A percentile compares a stretch with the other conserved stretches of the same genome.
phyloP scores from a whole-genome alignment of 2,888 invertebrate species.

The Callosobruchus maculatus region DNA sequence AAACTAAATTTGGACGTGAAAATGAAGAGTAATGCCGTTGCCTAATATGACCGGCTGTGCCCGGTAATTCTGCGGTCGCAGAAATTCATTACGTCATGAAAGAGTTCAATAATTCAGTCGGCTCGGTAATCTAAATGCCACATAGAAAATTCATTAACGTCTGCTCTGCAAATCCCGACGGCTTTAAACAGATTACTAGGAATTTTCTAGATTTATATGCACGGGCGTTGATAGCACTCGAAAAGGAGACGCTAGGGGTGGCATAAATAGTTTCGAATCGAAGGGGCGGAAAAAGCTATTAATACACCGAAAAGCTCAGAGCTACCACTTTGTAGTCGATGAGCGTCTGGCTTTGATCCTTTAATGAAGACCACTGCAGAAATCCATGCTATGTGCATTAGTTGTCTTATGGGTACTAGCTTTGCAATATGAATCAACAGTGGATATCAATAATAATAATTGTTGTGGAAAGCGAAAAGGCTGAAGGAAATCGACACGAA shows the following conservation, averaged over 20 bases:
- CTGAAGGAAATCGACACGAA: no score
- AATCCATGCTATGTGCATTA: no score
- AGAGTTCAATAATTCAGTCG: not conserved
- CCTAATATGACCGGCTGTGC: not conserved
- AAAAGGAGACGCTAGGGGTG: not conserved
- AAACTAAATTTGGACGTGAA: not conserved
- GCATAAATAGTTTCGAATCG: not conserved
- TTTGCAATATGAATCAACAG: no score
- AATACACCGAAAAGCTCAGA: not conserved
- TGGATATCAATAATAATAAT: no score
- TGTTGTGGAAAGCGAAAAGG: no score
- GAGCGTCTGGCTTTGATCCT: no score
- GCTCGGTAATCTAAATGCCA: not conserved
- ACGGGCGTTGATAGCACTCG: not conserved
- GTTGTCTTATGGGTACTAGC: no score
- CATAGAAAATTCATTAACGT: not conserved
- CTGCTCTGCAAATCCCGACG: not conserved
- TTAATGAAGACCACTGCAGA: no score
- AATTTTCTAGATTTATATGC: not conserved
- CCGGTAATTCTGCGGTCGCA: not conserved
- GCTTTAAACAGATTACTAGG: not conserved
- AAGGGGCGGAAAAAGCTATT: not conserved
- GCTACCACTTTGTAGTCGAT: not conserved
- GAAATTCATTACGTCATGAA: not conserved
- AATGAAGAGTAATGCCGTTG: not conserved